Base-by-base conservation (phyloP, 2,888 invertebrate species). In the Eilema sororculum region DNA sequence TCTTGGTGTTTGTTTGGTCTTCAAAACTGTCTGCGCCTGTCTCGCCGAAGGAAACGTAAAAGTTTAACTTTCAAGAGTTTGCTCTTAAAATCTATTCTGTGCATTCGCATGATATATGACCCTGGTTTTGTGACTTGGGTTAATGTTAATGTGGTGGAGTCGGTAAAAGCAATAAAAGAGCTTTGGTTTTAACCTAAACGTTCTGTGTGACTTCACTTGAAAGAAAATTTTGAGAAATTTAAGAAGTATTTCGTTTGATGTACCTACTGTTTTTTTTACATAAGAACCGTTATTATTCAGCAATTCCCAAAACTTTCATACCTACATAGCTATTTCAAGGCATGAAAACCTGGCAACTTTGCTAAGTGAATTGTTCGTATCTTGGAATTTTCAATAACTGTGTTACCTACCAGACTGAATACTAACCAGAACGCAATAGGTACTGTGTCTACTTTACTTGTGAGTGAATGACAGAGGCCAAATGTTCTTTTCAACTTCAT, bases 11-110 rank as follows among this genome's bases (percentile, higher is more conserved):
- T 52, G 52, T 52, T n/a, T 52, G 52, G n/a, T 52, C 52, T 52
- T 52, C 52, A 52, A 52, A 52, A 52, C 52, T 52, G 52, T 52
- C 52, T n/a, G 52, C 52, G 52, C 0, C 8, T 52, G 52, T 52
- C 57, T n/a, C n/a, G n/a, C 8, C 9, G n/a, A 56, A 25, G 65
- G 28, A 61, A 64, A 71, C 46, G 46, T 13, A 46, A 63, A 75
- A 68, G 37, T 46, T 41, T 12, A 4, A 24, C 52, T 60, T 41
- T 41, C 16, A 28, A 67, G 65, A 75, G 58, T 68, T 71, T 69
- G 24, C 66, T 69, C 16, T 72, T 68, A 61, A 75, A 73, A 69
- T 77, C 58, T 78, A 72, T 74, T 78, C 41, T 71, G 58, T 59
- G 41, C 64, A 56, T 30, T 28, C 58, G 61, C 10, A 61, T 73